phyloP scores from a whole-genome alignment of 2,888 invertebrate species.

The Margaritifera margaritifera region DNA sequence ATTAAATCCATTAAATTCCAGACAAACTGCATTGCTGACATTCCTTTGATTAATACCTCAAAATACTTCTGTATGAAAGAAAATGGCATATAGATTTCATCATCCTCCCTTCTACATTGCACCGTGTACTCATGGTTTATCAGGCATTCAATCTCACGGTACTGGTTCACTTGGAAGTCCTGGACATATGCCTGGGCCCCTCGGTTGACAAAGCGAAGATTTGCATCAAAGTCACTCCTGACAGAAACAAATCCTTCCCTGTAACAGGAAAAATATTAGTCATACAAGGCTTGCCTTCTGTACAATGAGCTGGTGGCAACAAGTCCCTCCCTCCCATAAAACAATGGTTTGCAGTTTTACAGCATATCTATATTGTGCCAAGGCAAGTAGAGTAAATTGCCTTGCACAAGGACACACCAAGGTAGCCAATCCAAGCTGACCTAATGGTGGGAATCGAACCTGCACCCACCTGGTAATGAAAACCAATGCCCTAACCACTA shows the following conservation, averaged over 20 bases:
- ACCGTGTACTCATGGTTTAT: slow-evolving; percentile 91
- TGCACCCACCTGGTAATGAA: too few species aligned
- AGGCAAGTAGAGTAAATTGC: neutral
- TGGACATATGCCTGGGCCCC: slow-evolving; percentile 38
- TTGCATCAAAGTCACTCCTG: slow-evolving; percentile 11
- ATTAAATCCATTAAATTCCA: neutral
- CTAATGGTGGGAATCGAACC: too few species aligned
- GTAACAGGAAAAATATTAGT: too few species aligned
- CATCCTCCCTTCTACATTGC: slow-evolving; percentile 85
- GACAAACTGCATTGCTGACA: neutral
- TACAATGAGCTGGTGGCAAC: too few species aligned
- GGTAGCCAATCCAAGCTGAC: too few species aligned
- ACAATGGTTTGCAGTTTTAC: neutral
- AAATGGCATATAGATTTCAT: slow-evolving; percentile 93
- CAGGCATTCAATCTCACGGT: slow-evolving; percentile 77
- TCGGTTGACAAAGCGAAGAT: slow-evolving; percentile 27
- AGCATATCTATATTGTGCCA: neutral
- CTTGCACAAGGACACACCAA: too few species aligned
- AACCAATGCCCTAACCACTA: too few species aligned
- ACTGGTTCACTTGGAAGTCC: slow-evolving; percentile 29
- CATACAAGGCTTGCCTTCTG: too few species aligned
- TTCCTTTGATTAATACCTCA: slow-evolving; percentile 79
- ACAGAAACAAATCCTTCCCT: neutral
- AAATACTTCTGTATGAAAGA: slow-evolving; percentile 94
- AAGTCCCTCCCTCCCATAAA: neutral